Evolutionary conservation across 2,797 vertebrate genomes (phyloP).

Genomic region (Enteromius anoplus): DNA sequence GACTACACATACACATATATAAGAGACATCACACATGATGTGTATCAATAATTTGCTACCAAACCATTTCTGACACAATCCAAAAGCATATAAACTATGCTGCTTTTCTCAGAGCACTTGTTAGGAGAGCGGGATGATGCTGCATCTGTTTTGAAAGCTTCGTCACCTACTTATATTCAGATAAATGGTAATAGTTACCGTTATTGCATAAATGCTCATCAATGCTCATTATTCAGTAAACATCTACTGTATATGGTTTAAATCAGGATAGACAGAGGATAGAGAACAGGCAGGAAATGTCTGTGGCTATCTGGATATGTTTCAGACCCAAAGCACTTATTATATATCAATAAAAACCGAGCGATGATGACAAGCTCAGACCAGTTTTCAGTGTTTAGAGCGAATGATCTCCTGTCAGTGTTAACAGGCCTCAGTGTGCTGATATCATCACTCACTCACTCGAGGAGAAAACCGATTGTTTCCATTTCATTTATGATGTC

Average conservation of each 20-base stretch:
- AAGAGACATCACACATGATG: background rate
- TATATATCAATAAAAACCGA: background rate
- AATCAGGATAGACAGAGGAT: background rate
- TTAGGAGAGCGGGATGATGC: no score
- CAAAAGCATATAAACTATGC: no score
- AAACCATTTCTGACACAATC: background rate
- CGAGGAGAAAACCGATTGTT: conserved; percentile 9
- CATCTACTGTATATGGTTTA: background rate
- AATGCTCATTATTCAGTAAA: background rate
- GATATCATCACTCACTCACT: conserved; percentile 1
- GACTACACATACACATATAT: background rate
- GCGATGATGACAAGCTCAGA: background rate
- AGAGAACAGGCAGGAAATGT: background rate
- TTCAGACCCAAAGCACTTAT: background rate
- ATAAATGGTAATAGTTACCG: background rate
- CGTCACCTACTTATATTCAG: background rate
- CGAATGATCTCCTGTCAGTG: background rate
- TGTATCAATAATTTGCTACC: background rate
- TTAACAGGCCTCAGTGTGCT: background rate
- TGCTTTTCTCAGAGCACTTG: background rate
- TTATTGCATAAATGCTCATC: background rate
- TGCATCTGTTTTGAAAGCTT: background rate
- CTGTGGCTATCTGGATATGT: background rate
- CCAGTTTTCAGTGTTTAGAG: background rate
- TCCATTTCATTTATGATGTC: background rate